Percentiles rank a stretch among this genome's conserved stretches.
These are phyloP conservation scores for Poecilia wingei DNA, from an alignment of 2,797 vertebrate species.

Conservation along the genomic window DNA sequence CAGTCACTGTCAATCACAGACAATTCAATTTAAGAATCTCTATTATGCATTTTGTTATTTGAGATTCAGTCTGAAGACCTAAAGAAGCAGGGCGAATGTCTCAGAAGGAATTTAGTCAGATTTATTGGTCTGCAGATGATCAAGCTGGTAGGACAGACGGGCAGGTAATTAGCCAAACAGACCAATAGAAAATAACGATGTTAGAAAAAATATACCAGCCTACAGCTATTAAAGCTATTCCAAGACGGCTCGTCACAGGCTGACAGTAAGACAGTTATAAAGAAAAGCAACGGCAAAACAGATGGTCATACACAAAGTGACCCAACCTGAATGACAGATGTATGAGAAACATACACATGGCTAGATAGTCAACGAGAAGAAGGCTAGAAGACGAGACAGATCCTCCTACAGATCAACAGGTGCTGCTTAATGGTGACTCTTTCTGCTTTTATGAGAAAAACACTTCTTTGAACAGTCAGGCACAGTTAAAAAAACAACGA, in stretches of 20 bases:
- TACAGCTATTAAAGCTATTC: background rate
- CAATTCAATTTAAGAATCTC: constrained; percentile 12
- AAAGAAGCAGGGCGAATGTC: background rate
- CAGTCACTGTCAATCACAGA: background rate
- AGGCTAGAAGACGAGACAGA: too few species aligned
- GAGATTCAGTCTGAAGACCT: constrained; percentile 1
- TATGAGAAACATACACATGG: background rate
- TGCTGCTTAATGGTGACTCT: constrained; percentile 7
- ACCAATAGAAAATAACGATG: background rate
- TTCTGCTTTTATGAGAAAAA: constrained; percentile 27
- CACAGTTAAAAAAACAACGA: constrained; percentile 34
- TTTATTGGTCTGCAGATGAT: background rate
- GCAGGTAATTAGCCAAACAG: constrained; percentile 5
- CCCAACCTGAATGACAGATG: background rate
- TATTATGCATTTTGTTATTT: background rate
- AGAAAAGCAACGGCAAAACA: constrained; percentile 2
- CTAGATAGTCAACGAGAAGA: background rate
- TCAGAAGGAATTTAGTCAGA: constrained; percentile 12
- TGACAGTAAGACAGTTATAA: background rate
- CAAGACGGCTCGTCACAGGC: constrained; percentile 4
- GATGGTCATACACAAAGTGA: constrained; percentile 16
- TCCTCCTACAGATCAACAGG: constrained; percentile 4
- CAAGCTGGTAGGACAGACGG: background rate
- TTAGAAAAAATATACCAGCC: background rate
- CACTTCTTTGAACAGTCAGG: constrained; percentile 39